phyloP scores from a whole-genome alignment of 2,113 vertebrate species.

The Cynopterus brachyotis region DNA sequence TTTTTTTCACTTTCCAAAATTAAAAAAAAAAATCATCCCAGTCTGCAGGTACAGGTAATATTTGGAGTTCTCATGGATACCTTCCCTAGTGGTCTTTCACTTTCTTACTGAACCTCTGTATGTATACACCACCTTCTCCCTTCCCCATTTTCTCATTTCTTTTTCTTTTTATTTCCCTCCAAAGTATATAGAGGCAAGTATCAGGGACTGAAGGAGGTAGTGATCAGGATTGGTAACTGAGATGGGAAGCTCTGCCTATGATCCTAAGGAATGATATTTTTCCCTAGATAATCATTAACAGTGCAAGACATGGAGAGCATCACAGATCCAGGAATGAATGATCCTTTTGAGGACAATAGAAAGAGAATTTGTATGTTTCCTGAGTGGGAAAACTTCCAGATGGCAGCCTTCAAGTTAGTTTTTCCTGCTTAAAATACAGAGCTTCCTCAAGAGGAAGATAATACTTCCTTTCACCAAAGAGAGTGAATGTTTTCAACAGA shows the following conservation, averaged over 20 bases:
- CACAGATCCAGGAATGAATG: constrained; percentile 4
- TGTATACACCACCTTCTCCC: not conserved
- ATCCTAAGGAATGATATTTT: not conserved
- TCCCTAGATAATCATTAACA: constrained; percentile 37
- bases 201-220: not conserved
- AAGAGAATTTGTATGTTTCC: constrained; percentile 17
- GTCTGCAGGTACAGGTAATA: not conserved
- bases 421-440: constrained; percentile 53
- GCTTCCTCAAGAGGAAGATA: constrained; percentile 55
- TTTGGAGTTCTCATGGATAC: not conserved
- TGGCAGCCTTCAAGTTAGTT: constrained; percentile 38
- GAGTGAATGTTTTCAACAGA: constrained; percentile 8
- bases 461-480: not conserved
- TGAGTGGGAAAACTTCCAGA: constrained; percentile 35
- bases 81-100: not conserved
- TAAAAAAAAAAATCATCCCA: not conserved
- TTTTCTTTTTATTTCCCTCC: not conserved
- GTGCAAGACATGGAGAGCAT: not conserved
- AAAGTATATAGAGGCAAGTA: not conserved
- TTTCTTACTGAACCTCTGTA: not conserved
- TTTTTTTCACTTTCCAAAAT: not conserved
- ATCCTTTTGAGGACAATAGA: constrained; percentile 51
- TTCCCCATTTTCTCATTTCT: not conserved
- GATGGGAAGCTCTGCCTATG: not conserved
- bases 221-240: not conserved